These are phyloP conservation scores for Drosophila navojoa DNA, from an alignment of 1,140 invertebrate species.

Conservation along the genomic window DNA sequence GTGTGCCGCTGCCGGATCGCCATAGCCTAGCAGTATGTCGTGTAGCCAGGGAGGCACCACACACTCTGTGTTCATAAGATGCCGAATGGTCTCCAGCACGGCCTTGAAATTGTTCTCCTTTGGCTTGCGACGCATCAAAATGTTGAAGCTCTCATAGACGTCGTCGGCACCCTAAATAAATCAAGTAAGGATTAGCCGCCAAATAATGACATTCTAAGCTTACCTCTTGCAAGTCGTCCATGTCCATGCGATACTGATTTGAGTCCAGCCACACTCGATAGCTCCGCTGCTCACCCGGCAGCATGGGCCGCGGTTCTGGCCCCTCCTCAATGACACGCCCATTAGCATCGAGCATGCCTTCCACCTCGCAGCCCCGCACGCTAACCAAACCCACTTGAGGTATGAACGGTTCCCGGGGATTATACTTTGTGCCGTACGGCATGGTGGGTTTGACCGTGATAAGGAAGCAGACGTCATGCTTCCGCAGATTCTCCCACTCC, in stretches of 20 bases:
- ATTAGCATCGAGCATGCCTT: conserved; percentile 98
- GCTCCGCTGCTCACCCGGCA: conserved; percentile 95
- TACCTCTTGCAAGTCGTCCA: conserved; percentile 87
- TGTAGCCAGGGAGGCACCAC: conserved; percentile 99
- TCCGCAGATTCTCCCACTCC: conserved; percentile 98
- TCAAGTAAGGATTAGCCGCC: background rate
- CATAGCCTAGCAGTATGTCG: conserved; percentile 98
- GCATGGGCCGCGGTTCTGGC: conserved; percentile 92
- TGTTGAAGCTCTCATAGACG: conserved; percentile 98
- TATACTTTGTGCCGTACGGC: conserved; percentile 92
- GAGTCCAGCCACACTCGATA: conserved; percentile 97
- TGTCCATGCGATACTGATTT: conserved; percentile 97
- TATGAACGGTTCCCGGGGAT: conserved; percentile 92
- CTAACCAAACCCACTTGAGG: conserved; percentile 95
- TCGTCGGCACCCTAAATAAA: conserved; percentile 86
- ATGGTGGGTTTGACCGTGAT: conserved; percentile 94
- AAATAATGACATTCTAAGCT: background rate
- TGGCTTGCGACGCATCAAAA: conserved; percentile 98
- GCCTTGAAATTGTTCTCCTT: conserved; percentile 99
- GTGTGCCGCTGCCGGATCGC: conserved; percentile 97
- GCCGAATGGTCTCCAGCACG: conserved; percentile 98
- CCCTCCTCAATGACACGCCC: conserved; percentile 99
- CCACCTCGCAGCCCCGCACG: conserved; percentile 98
- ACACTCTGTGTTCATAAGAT: conserved; percentile 99
- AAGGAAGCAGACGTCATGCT: conserved; percentile 99